Percentiles rank a stretch among this genome's conserved stretches.
These are phyloP conservation scores for Papilio dardanus DNA, from an alignment of 1,140 invertebrate species.

Conservation along the genomic window DNA sequence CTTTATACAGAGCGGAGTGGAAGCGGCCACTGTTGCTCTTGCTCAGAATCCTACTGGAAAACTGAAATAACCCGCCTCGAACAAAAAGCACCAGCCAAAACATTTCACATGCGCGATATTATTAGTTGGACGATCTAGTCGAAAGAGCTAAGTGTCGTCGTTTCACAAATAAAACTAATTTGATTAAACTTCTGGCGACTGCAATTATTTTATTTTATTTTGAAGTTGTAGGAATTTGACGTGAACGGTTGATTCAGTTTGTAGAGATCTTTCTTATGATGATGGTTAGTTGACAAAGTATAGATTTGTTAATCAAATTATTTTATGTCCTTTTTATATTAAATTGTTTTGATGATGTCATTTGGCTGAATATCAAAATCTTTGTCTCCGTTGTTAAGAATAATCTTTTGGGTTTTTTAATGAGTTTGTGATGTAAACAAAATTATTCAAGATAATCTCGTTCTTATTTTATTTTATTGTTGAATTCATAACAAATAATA, in stretches of 20 bases:
- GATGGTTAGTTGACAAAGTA: neutral
- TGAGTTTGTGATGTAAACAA: conserved; percentile 15
- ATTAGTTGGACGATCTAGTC: conserved; percentile 81
- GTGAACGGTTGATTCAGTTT: conserved; percentile 51
- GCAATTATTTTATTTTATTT: neutral
- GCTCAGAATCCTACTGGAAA: conserved; percentile 81
- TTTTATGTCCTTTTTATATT: conserved; percentile 30
- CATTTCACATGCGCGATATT: conserved; percentile 81
- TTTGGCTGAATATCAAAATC: conserved; percentile 52
- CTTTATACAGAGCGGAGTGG: conserved; percentile 38
- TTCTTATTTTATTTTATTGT: neutral
- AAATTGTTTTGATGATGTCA: conserved; percentile 37
- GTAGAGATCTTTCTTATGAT: conserved; percentile 41
- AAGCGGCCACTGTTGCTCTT: conserved; percentile 75
- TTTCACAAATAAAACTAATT: conserved; percentile 62
- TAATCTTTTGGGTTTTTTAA: conserved; percentile 2
- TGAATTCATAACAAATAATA: neutral
- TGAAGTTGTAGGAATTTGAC: conserved; percentile 51
- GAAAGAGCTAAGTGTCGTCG: conserved; percentile 75
- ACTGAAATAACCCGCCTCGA: conserved; percentile 80
- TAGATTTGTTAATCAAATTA: conserved; percentile 21
- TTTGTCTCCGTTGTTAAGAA: conserved; percentile 24
- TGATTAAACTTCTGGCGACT: conserved; percentile 42
- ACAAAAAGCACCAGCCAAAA: conserved; percentile 82
- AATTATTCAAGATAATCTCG: conserved; percentile 27